These are phyloP conservation scores for Cyclura pinguis DNA, from an alignment of 2,797 vertebrate genomes.

Conservation along the genomic window DNA sequence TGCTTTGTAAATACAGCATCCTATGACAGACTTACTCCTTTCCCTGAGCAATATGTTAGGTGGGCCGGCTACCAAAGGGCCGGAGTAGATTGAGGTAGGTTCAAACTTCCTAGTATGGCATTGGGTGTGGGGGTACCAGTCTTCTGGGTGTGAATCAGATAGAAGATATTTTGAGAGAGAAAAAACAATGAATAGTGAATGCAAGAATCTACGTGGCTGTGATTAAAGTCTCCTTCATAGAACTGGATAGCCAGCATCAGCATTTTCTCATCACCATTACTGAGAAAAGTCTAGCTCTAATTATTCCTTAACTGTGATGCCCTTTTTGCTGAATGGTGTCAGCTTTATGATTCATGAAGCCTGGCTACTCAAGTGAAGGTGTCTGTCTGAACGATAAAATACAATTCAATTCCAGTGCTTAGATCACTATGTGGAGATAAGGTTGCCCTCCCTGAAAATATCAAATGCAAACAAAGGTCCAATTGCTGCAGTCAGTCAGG, in stretches of 20 bases:
- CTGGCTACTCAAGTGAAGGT: neutral
- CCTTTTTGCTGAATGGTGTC: neutral
- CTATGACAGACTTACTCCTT: neutral
- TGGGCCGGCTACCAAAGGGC: neutral
- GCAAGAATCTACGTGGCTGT: neutral
- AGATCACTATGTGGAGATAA: neutral
- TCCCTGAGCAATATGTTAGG: neutral
- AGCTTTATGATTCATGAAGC: neutral
- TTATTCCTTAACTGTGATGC: neutral
- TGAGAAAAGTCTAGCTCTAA: neutral
- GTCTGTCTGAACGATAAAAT: neutral
- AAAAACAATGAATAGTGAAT: neutral
- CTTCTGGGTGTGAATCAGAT: slow-evolving; percentile 39
- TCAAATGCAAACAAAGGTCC: neutral
- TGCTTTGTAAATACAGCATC: neutral
- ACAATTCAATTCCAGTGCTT: neutral
- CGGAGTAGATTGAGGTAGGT: neutral
- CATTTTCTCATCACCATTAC: neutral
- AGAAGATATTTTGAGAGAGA: slow-evolving; percentile 24
- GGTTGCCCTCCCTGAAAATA: neutral
- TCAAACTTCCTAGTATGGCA: neutral
- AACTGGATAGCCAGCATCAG: neutral
- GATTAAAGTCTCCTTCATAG: neutral
- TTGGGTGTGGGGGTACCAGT: neutral
- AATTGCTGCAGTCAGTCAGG: neutral